Base-by-base conservation (phyloP, 2,113 vertebrate genomes). In the Vulpes lagopus region DNA sequence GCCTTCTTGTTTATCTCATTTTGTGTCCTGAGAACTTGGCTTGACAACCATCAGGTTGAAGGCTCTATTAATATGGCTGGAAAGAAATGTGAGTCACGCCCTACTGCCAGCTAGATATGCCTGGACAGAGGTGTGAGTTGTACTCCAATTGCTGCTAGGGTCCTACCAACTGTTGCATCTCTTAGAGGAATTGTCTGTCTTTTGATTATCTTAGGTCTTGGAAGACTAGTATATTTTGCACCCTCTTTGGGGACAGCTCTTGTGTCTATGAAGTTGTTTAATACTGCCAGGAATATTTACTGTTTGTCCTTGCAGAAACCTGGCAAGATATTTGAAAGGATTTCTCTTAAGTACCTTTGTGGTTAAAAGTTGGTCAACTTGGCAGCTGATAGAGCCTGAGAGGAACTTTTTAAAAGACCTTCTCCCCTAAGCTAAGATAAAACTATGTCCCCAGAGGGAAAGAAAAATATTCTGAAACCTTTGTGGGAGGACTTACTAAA, bases 401-500 rank as follows among this genome's bases (percentile, higher is more conserved):
- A 76, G 87, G 71, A 78, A 51, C 57, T 78, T 25, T 76, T 62
- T 89, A 51, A 78, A 78, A 62, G 57, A 59, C 12, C 30, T 55
- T 51, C 15, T 23, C 8, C 38, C 38, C 38, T 62, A 51, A 64
- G 38, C 88, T 17, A 78, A 78, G 60, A 51, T 78, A 57, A 78
- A 90, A 64, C 73, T 78, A 51, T 15, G 8, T n/a, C 17, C 30
- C 88, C 88, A 78, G 73, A 90, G 32, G 59, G 19, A 60, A 62
- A 76, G 73, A 78, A 64, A 64, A 51, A 64, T 60, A 78, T 51
- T 89, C 73, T 90, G 73, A 78, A 90, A 49, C 20, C 30, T 89
- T 62, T 90, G 59, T 79, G 59, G 73, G 43, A 90, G 74, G 73
- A 73, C 43, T 62, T 92, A 62, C 55, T 83, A 43, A 83, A 92